Conservation (phyloP, 2,797 vertebrate species). For the Balearica regulorum region DNA sequence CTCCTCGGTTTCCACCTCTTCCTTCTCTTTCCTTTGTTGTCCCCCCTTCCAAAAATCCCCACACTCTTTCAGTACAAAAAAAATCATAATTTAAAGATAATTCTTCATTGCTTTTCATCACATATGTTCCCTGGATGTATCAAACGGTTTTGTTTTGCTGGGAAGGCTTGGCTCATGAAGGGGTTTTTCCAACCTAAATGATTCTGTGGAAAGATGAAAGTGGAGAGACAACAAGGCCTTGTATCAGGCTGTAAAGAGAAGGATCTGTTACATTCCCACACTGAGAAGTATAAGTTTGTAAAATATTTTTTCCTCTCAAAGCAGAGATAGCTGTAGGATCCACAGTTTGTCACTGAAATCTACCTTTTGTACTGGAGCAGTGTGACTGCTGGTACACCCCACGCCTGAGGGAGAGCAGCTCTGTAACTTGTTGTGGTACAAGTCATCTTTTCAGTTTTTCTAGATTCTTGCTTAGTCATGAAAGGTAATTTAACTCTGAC, state of each 20-base stretch:
- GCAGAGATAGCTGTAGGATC: neutral
- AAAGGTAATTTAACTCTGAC: constrained; percentile 40
- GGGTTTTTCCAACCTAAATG: neutral
- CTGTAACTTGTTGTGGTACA: neutral
- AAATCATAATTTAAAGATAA: neutral
- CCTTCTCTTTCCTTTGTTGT: neutral
- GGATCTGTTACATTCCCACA: neutral
- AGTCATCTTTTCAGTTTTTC: neutral
- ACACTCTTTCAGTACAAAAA: neutral
- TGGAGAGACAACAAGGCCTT: neutral
- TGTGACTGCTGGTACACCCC: neutral
- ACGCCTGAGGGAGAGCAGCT: neutral
- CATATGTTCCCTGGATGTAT: neutral
- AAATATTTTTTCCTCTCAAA: neutral
- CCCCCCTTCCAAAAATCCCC: neutral
- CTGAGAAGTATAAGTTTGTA: neutral
- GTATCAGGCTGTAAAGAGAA: neutral
- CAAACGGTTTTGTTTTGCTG: neutral
- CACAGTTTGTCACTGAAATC: neutral
- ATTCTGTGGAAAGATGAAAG: neutral
- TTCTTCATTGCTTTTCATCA: neutral
- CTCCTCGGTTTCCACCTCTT: neutral
- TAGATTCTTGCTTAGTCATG: constrained; percentile 39
- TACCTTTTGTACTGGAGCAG: neutral
- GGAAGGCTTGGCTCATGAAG: neutral